phyloP scores from a whole-genome alignment of 2,797 vertebrate genomes.

The Poecilia wingei region DNA sequence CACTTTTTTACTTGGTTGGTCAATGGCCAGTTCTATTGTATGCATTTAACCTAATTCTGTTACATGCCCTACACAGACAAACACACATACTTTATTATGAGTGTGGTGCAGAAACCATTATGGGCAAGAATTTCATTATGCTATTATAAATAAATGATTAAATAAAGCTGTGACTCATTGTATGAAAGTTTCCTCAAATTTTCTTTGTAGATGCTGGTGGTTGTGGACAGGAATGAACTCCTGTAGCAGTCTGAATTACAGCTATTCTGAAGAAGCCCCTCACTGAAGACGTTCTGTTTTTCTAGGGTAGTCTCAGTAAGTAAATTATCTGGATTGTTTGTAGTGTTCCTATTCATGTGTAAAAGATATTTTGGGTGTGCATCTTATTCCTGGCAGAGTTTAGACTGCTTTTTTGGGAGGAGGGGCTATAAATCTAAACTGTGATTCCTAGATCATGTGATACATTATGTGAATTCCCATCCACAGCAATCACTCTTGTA shows the following conservation, averaged over 20 bases:
- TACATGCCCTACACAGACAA: neutral
- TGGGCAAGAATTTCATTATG: neutral
- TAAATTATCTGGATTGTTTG: neutral
- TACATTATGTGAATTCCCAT: neutral
- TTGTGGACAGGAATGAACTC: too few relatives aligned
- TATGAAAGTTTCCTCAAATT: neutral
- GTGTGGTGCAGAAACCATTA: neutral
- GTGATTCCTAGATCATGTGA: neutral
- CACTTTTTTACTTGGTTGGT: constrained; percentile 25
- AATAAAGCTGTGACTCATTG: neutral
- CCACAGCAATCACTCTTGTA: neutral
- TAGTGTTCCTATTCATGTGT: neutral
- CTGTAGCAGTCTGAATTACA: too few relatives aligned
- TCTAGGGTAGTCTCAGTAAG: neutral
- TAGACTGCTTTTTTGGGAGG: too few relatives aligned
- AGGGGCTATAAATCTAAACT: too few relatives aligned
- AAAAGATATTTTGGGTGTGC: neutral
- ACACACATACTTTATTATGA: neutral
- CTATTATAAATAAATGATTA: neutral
- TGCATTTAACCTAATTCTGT: constrained; percentile 20
- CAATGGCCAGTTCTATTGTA: constrained; percentile 36
- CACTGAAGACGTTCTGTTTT: neutral
- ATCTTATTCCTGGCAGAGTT: neutral
- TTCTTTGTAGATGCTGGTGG: neutral
- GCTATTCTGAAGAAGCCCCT: neutral